phyloP scores from a whole-genome alignment of 2,888 invertebrate genomes.

The Dione vanillae region DNA sequence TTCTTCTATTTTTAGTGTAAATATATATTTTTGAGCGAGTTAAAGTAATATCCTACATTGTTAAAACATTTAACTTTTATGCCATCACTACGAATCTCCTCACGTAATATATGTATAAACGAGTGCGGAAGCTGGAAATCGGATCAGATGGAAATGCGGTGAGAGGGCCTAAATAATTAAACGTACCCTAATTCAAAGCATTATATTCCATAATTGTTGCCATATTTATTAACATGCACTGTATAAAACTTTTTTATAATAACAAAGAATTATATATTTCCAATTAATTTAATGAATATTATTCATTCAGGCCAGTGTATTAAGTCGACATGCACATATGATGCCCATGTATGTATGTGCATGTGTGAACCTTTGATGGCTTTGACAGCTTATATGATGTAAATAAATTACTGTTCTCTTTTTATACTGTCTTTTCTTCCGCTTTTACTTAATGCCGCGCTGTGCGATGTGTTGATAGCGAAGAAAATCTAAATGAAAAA shows the following conservation, averaged over 20 bases:
- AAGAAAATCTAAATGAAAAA: too few relatives aligned
- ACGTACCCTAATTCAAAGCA: constrained; percentile 26
- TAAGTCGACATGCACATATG: background rate
- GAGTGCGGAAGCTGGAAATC: constrained; percentile 28
- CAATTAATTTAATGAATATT: too few relatives aligned
- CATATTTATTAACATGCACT: constrained; percentile 3
- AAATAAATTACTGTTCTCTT: too few relatives aligned
- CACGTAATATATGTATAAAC: constrained; percentile 24
- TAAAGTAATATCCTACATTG: background rate
- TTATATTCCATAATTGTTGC: constrained; percentile 11
- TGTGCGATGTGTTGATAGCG: too few relatives aligned
- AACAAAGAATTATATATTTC: too few relatives aligned
- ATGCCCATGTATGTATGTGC: too few relatives aligned
- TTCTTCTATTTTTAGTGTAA: background rate
- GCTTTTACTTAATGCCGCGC: too few relatives aligned
- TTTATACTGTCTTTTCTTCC: too few relatives aligned
- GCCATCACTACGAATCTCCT: background rate
- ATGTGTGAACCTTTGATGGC: too few relatives aligned
- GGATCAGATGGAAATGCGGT: constrained; percentile 27
- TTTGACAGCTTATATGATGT: too few relatives aligned
- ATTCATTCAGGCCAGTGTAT: background rate
- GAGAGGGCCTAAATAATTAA: constrained; percentile 26
- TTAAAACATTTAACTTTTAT: background rate
- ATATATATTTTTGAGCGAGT: background rate
- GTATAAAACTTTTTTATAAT: background rate